Evolutionary conservation across 2,888 invertebrate genomes (phyloP).

Genomic region (Athalia cordata): DNA sequence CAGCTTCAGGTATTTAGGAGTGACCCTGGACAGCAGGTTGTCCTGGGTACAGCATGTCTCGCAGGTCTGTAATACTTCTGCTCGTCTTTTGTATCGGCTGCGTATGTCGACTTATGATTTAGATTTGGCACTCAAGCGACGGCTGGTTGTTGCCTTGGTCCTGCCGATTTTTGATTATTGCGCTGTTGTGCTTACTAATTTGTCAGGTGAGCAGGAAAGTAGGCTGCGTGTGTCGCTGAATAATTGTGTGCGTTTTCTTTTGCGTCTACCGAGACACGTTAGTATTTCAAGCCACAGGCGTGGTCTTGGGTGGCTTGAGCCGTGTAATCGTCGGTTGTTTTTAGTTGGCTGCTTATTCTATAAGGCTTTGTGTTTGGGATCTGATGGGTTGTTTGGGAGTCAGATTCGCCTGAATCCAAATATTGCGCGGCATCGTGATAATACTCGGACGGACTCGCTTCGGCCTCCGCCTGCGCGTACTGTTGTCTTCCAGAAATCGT

Average conservation of each 20-base stretch:
- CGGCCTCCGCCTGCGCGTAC: background rate
- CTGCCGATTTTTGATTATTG: slow-evolving; percentile 31
- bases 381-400: background rate
- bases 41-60: slow-evolving; percentile 9
- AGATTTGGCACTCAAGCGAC: background rate
- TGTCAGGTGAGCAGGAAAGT: background rate
- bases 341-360: slow-evolving; percentile 16
- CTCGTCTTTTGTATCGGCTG: slow-evolving; percentile 22
- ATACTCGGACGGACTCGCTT: slow-evolving; percentile 12
- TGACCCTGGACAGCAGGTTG: slow-evolving; percentile 15
- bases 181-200: slow-evolving; percentile 18
- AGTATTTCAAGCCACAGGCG: slow-evolving; percentile 1
- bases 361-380: background rate
- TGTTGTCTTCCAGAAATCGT: slow-evolving; percentile 4
- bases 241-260: too few species aligned
- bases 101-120: background rate
- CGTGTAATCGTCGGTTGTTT: background rate
- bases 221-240: background rate
- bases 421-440: background rate
- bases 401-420: background rate
- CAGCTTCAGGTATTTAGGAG: background rate
- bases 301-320: slow-evolving; percentile 21
- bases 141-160: slow-evolving; percentile 18
- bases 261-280: background rate
- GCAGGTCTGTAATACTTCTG: slow-evolving; percentile 1